Evolutionary conservation across 2,113 vertebrate genomes (phyloP), one percentile per base, ranked within the genome.

Genomic region (Scolopax mira): DNA sequence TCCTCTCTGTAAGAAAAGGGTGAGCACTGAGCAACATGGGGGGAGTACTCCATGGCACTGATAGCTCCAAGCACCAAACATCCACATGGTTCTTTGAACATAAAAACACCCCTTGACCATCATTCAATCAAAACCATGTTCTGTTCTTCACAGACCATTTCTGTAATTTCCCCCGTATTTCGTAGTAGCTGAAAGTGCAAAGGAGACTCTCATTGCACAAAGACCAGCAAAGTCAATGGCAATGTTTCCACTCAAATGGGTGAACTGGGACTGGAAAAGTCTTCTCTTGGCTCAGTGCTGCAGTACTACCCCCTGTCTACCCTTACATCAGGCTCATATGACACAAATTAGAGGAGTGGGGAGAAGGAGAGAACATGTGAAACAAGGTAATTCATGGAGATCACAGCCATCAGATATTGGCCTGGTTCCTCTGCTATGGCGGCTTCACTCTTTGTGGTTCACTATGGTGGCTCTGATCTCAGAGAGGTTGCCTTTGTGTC

Each of bases 11-110:
- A 37, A 33, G 23, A 17, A n/a, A 79, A 71, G 31, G 14, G 2
- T 25, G 49, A 49, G 37, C 49, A 28, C 23, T 13, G 7, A 48
- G 13, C 37, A 60, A n/a, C 3, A 0, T 0, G 0, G 28, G 28
- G 22, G 27, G 46, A 48, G 12, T 22, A 15, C 6, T 13, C 74
- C 30, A 1, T 2, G 0, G 28, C 11, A 24, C 6, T 11, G 3
- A 41, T 44, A 49, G 31, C 33, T 75, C 30, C 58, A 42, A 62
- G 16, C 27, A 71, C 13, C 11, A 33, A 86, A 57, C 11, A 42
- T 39, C 58, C 54, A 54, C 12, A 18, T 0, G 0, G 54, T 65
- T 74, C 30, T 58, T 51, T 46, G 54, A 70, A 39, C 13, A 5
- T 24, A 18, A 65, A 85, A 88, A 3, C 0, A 0, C 22, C n/a